Evolutionary conservation across 2,797 vertebrate species (phyloP), one percentile per base, ranked within the genome.

Genomic region (Mormyrops attenuatus): DNA sequence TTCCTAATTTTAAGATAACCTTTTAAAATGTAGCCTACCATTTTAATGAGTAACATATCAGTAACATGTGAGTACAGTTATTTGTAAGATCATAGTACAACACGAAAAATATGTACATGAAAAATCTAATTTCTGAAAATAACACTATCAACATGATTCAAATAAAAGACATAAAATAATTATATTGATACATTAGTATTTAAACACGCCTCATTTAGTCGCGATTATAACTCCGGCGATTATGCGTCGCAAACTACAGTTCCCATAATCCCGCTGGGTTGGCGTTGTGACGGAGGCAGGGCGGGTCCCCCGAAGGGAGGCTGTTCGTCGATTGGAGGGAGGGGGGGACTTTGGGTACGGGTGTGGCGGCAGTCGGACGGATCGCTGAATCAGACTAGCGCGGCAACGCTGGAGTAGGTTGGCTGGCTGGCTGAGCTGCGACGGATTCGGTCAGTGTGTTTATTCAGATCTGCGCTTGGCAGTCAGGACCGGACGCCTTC

Each of bases 331-430:
- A 26, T 26, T 90, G 57, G 90, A 92, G 80, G 91, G 87, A 91
- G 90, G 92, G 80, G 91, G 87, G 91, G 52, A 95, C 95, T 93
- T 95, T 94, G 89, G 92, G 90, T 91, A 53, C 95, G 96, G 96
- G 96, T 95, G 96, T 96, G 96, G 96, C 94, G 90, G 69, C 49
- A 94, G 92, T 34, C 90, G 92, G 73, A 44, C 38, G 7, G 38
- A 41, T 15, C 73, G 15, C 34, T 80, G 38, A 80, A 80, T 80
- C 73, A 44, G 73, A 80, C 26, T 3, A 80, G 73, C 34, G 20
- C 73, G 3, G 15, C 15, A 20, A 44, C 13, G 38, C 38, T 20
- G 73, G 34, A 80, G 73, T 13, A n/a, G 17, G 73, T 34, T 80
- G 73, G 73, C 73, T 80, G 73, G 5, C 41, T 11, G 26, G 66